Percentiles rank a stretch among this genome's conserved stretches.
These are phyloP conservation scores for Carassius gibelio DNA, from an alignment of 2,113 vertebrate genomes.

Conservation along the genomic window DNA sequence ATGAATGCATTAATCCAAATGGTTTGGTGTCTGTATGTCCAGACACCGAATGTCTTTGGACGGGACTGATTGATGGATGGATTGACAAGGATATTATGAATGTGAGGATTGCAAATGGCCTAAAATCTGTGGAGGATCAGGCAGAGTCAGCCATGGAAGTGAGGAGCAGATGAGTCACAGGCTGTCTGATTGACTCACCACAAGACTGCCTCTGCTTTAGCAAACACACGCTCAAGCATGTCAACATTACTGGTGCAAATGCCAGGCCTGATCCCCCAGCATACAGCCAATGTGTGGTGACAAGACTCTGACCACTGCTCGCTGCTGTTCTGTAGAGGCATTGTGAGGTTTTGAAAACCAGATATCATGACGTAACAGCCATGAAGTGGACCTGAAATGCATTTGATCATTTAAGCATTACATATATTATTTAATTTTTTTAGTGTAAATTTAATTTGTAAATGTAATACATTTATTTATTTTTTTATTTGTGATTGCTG, in stretches of 20 bases:
- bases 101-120: constrained; percentile 34
- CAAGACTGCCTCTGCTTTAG: constrained; percentile 40
- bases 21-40: background rate
- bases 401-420: too few species aligned
- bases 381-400: background rate
- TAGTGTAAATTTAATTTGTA: too few species aligned
- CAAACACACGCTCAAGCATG: constrained; percentile 60
- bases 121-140: constrained; percentile 34
- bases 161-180: constrained; percentile 50
- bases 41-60: background rate
- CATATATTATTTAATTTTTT: too few species aligned
- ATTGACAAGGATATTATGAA: constrained; percentile 31
- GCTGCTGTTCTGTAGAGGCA: background rate
- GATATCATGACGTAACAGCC: background rate
- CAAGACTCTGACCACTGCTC: constrained; percentile 33
- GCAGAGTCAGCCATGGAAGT: constrained; percentile 40
- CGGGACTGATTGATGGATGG: constrained; percentile 10
- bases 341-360: background rate
- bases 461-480: too few species aligned
- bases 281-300: constrained; percentile 52
- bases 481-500: too few species aligned
- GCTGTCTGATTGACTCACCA: constrained; percentile 51
- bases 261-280: constrained; percentile 30
- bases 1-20: background rate
- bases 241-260: constrained; percentile 57